Base-by-base conservation (phyloP, 2,797 vertebrate species). In the Pelobates cultripes region DNA sequence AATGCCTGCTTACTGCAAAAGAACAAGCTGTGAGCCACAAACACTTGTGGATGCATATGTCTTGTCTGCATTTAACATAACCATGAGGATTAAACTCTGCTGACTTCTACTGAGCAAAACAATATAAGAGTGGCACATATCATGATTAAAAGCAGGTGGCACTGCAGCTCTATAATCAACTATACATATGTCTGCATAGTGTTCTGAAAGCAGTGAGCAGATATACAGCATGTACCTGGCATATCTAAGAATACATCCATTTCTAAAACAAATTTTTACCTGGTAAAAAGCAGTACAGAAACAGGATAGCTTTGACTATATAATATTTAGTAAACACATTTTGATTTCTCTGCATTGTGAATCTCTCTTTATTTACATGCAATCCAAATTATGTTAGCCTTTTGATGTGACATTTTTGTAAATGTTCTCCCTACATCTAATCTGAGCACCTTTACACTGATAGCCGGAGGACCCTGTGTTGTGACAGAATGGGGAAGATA, bases 71-170 rank as follows among this genome's bases (percentile, higher is more conserved):
- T 63, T 47, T 17, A 53, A 40, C 2, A 15, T 8, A 41, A 17
- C 47, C 28, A 55, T 73, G 8, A 71, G 51, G 55, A 71, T 81
- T 70, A 64, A 45, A 9, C 67, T 64, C 40, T 42, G 10, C 3
- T n/a, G 55, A 44, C 42, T 57, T 43, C 44, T 70, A 44, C 17
- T 51, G n/a, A 67, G 42, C 28, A n/a, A 61, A 43, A 79, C 2
- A 12, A 55, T 28, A 53, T 61, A 13, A 44, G 60, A 17, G 14
- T 63, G 55, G 40, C 55, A 75, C 67, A 53, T 43, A 53, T 70
- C 17, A 78, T 28, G 12, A 43, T 3, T 3, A 67, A 45, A 79
- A 47, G 82, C 70, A 84, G 82, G 77, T 75, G 77, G 82, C 77
- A 66, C 67, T 84, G 60, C 72, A 12, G 73, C 13, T 15, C 77